Conservation (phyloP, 1,140 invertebrate genomes). For the Planococcus citri region DNA sequence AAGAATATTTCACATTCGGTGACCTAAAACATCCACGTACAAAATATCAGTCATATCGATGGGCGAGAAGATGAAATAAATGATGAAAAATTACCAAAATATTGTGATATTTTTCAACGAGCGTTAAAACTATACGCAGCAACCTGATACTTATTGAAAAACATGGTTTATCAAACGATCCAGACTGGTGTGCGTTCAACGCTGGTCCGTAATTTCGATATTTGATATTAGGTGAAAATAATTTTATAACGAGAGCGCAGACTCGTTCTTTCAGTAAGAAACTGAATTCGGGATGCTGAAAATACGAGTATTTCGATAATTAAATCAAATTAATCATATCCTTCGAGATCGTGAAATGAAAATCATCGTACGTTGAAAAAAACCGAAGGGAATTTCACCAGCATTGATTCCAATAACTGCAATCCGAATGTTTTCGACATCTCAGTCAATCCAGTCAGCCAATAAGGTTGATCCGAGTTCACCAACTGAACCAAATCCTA, state of each 20-base stretch:
- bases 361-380: conserved; percentile 67
- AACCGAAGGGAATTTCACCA: conserved; percentile 79
- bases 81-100: conserved; percentile 56
- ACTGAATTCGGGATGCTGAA: conserved; percentile 84
- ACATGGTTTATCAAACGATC: conserved; percentile 76
- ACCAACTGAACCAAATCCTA: conserved; percentile 91
- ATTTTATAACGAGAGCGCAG: conserved; percentile 91
- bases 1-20: conserved; percentile 98
- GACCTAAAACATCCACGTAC: conserved; percentile 42
- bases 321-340: background rate
- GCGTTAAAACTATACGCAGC: conserved; percentile 78
- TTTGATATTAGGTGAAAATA: conserved; percentile 94
- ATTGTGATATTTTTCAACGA: conserved; percentile 87
- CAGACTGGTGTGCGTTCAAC: conserved; percentile 40
- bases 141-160: conserved; percentile 94
- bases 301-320: conserved; percentile 32
- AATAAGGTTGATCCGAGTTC: conserved; percentile 89
- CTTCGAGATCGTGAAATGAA: background rate
- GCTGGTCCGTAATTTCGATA: conserved; percentile 51
- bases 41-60: background rate
- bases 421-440: conserved; percentile 95
- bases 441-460: conserved; percentile 89
- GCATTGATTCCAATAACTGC: conserved; percentile 84
- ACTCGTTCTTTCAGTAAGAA: conserved; percentile 92
- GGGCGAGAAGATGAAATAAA: too few species aligned